A percentile compares a stretch with the other conserved stretches of the same genome.
These are phyloP conservation scores for Drosophila gaucha DNA, from an alignment of 2,888 invertebrate genomes.

Conservation along the genomic window DNA sequence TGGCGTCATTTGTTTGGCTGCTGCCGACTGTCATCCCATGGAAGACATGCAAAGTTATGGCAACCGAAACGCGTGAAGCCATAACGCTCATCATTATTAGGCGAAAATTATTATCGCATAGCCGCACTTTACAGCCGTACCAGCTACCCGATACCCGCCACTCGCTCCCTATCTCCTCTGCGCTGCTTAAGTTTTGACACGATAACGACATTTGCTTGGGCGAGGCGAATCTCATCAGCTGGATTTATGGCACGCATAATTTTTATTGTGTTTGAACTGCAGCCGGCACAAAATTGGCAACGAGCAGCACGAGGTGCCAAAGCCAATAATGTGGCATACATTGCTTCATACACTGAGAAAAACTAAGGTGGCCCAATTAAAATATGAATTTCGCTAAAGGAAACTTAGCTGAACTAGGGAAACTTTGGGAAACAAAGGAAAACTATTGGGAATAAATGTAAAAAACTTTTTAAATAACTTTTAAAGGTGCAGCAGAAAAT, in stretches of 20 bases:
- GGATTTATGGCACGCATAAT: constrained; percentile 81
- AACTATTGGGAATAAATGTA: too few species aligned
- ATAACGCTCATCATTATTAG: constrained; percentile 81
- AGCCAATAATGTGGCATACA: constrained; percentile 47
- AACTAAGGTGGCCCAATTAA: accelerated
- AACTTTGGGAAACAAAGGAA: too few species aligned
- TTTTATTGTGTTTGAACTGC: constrained; percentile 80
- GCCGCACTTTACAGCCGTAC: constrained; percentile 48
- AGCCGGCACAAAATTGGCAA: constrained; percentile 59
- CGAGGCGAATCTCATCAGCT: constrained; percentile 77
- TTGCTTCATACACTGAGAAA: constrained; percentile 35
- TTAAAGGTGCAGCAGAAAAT: too few species aligned
- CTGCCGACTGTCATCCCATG: constrained; percentile 51
- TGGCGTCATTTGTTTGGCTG: constrained; percentile 71
- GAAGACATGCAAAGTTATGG: constrained; percentile 75
- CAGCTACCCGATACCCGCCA: constrained; percentile 5
- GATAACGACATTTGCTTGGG: constrained; percentile 72
- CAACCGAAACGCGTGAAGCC: constrained; percentile 64
- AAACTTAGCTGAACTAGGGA: too few species aligned
- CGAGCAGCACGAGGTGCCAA: constrained; percentile 47
- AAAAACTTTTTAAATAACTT: too few species aligned
- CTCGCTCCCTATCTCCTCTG: not conserved
- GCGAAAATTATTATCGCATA: constrained; percentile 80
- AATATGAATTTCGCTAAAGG: not conserved
- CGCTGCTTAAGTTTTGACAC: constrained; percentile 64